Base-by-base conservation (phyloP, 2,113 vertebrate genomes). In the Hippocampus zosterae region DNA sequence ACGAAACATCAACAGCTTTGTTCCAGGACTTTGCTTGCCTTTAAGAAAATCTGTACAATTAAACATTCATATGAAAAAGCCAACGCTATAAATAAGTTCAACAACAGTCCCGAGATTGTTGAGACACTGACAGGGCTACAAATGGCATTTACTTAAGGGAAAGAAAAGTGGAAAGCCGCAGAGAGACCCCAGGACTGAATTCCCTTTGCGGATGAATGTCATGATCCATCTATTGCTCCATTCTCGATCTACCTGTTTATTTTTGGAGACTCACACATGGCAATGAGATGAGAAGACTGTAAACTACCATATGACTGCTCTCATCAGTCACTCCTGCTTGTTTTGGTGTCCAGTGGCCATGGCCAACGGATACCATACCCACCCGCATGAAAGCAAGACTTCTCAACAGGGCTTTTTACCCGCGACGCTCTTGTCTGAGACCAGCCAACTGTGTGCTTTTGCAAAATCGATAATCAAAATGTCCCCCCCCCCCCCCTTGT, bases 1-100 rank as follows among this genome's bases (percentile, higher is more conserved):
- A n/a, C n/a, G 15, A 12, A 65, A 18, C 9, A 48, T 15, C 16
- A 21, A 19, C 46, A 77, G 65, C 64, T 69, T 59, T 21, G 41
- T 46, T 29, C 57, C 53, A 41, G 23, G 52, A 46, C 63, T 71
- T 48, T n/a, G 52, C 67, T 65, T 68, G 40, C 59, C 68, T 70
- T 52, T 10, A 19, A 16, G 8, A 76, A 71, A 66, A 40, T 57
- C 42, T 23, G 27, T 46, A 68, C 73, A 81, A 78, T 83, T 79
- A 79, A 87, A 85, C 75, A 82, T 81, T 87, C 37, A 85, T 80
- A 71, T 67, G 68, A 72, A 63, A 64, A 37, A 84, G 69, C 50
- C 41, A 23, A 73, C 52, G 11, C 72, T 81, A 86, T 78, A 73
- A 84, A 83, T 81, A 82, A 67, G 60, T 65, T 37, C 73, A 73